A percentile compares a stretch with the other conserved stretches of the same genome.
Conservation (phyloP, 2,888 invertebrate genomes). For the Choreutis nemorana region DNA sequence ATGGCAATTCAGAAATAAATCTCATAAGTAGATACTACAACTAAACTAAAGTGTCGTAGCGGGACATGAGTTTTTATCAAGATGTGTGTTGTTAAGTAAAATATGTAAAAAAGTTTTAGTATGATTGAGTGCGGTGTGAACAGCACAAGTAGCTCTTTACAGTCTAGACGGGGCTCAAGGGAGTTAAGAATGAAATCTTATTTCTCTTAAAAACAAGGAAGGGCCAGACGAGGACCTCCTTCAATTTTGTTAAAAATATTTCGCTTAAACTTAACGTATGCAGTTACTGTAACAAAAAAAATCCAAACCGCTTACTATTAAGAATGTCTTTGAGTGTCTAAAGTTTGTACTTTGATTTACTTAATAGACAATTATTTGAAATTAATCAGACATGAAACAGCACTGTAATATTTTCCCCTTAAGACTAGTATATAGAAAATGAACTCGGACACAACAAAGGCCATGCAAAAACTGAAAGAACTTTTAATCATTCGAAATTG, state of each 20-base stretch:
- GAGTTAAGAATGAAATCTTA: slow-evolving; percentile 17
- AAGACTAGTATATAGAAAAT: too few relatives aligned
- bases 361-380: too few relatives aligned
- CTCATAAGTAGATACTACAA: too few relatives aligned
- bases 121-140: slow-evolving; percentile 17
- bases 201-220: slow-evolving; percentile 18
- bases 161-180: slow-evolving; percentile 39
- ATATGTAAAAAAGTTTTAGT: too few relatives aligned
- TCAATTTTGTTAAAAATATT: slow-evolving; percentile 4
- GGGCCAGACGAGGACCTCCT: slow-evolving; percentile 6
- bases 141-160: slow-evolving; percentile 17
- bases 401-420: slow-evolving; percentile 35
- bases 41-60: too few relatives aligned
- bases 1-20: too few relatives aligned
- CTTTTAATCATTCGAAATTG: slow-evolving; percentile 39
- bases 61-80: too few relatives aligned
- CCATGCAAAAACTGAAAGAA: slow-evolving; percentile 33
- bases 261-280: slow-evolving; percentile 2
- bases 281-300: too few relatives aligned
- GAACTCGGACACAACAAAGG: slow-evolving; percentile 34
- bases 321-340: too few relatives aligned
- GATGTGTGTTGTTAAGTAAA: too few relatives aligned
- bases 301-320: too few relatives aligned
- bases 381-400: slow-evolving; percentile 25
- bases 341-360: too few relatives aligned